phyloP scores from a whole-genome alignment of 92 coral and sea anemone species.

The Zoanthus solanderi region DNA sequence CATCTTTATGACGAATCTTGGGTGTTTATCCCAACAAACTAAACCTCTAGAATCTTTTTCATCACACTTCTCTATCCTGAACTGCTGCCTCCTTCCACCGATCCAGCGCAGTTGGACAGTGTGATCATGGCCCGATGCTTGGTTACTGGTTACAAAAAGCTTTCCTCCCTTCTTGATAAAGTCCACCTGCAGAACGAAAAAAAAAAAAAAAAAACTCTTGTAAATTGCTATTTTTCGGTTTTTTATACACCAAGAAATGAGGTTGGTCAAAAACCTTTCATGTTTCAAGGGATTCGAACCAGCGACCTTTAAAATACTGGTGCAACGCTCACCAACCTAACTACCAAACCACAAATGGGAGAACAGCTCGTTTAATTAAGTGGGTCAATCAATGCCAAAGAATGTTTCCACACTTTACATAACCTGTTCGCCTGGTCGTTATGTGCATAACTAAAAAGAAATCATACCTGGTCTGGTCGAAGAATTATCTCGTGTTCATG shows the following conservation, averaged over 20 bases:
- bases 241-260: too few species aligned
- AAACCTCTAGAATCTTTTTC: background rate
- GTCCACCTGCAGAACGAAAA: background rate
- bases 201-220: background rate
- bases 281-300: too few species aligned
- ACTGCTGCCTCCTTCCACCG: background rate
- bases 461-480: slow-evolving; percentile 55
- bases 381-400: too few species aligned
- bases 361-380: too few species aligned
- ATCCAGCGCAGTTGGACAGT: slow-evolving; percentile 20
- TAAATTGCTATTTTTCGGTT: too few species aligned
- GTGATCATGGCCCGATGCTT: slow-evolving; percentile 69
- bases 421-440: background rate
- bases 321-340: too few species aligned
- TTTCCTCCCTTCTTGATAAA: slow-evolving; percentile 39
- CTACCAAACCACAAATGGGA: too few species aligned
- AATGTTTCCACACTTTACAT: background rate
- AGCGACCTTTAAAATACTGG: too few species aligned
- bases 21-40: slow-evolving; percentile 8
- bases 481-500: slow-evolving; percentile 65
- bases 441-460: too few species aligned
- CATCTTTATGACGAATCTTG: background rate
- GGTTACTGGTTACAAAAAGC: slow-evolving; percentile 29
- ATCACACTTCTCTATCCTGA: background rate
- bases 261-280: too few species aligned